Conservation (phyloP, 2,797 vertebrate genomes). For the Anableps anableps region DNA sequence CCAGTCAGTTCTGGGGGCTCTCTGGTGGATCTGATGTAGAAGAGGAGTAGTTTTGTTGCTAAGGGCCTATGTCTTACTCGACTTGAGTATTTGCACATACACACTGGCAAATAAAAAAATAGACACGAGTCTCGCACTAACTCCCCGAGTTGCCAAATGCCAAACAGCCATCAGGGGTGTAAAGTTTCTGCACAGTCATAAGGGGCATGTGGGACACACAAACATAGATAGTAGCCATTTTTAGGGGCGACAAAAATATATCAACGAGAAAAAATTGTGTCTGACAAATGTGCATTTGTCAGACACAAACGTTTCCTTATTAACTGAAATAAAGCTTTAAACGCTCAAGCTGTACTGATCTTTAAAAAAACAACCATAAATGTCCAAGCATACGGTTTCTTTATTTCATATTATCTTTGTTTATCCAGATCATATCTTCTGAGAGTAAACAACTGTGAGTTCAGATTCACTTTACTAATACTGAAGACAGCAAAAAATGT, state of each 20-base stretch:
- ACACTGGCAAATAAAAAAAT: constrained; percentile 21
- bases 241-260: constrained; percentile 59
- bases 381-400: not conserved
- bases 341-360: not conserved
- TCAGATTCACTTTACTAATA: constrained; percentile 3
- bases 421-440: not conserved
- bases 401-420: not conserved
- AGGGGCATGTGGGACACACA: constrained; percentile 56
- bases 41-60: constrained; percentile 36
- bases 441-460: not conserved
- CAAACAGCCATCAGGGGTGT: constrained; percentile 65
- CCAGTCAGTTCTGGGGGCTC: constrained; percentile 28
- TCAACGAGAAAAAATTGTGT: constrained; percentile 31
- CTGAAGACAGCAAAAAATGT: constrained; percentile 9
- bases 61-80: constrained; percentile 33
- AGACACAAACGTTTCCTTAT: constrained; percentile 31
- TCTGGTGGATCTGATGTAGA: constrained; percentile 44
- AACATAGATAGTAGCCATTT: constrained; percentile 45
- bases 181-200: constrained; percentile 76
- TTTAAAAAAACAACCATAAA: not conserved
- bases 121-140: constrained; percentile 9
- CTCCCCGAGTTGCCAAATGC: constrained; percentile 64
- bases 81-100: constrained; percentile 24
- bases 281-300: constrained; percentile 34
- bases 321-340: not conserved